Evolutionary conservation across 1,140 invertebrate species (phyloP).

Genomic region (Nasonia longicornis): DNA sequence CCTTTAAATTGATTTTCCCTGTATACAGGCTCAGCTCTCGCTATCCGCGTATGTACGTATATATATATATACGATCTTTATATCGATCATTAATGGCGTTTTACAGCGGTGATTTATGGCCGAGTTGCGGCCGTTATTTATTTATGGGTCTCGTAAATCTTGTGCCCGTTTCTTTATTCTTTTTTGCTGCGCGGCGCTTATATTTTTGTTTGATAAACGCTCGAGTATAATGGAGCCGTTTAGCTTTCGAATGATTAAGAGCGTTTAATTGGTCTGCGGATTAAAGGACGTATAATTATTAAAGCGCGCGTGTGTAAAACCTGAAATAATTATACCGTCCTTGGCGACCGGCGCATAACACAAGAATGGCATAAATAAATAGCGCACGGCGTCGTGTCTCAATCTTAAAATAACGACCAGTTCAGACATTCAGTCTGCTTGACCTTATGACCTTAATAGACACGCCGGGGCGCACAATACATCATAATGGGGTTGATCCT

Average conservation of each 20-base stretch:
- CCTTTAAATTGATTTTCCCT: slow-evolving; percentile 9
- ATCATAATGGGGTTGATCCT: background rate
- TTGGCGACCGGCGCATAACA: background rate
- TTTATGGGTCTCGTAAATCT: background rate
- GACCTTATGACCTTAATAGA: slow-evolving; percentile 3
- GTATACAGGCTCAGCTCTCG: background rate
- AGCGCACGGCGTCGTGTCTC: background rate
- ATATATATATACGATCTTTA: background rate
- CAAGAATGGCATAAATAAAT: background rate
- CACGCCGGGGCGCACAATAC: background rate
- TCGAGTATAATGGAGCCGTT: background rate
- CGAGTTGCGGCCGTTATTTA: background rate
- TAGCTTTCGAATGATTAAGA: too few species aligned
- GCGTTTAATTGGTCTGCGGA: too few species aligned
- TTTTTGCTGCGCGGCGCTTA: background rate
- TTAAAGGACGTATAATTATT: too few species aligned
- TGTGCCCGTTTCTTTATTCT: background rate
- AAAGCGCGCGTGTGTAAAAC: too few species aligned
- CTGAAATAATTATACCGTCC: background rate
- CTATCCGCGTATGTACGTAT: too few species aligned
- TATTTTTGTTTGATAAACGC: background rate
- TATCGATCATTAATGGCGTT: background rate
- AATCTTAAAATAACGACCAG: background rate
- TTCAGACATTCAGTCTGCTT: background rate
- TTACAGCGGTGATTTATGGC: background rate